Base-by-base conservation (phyloP, 2,113 vertebrate species). In the Tetrax tetrax region DNA sequence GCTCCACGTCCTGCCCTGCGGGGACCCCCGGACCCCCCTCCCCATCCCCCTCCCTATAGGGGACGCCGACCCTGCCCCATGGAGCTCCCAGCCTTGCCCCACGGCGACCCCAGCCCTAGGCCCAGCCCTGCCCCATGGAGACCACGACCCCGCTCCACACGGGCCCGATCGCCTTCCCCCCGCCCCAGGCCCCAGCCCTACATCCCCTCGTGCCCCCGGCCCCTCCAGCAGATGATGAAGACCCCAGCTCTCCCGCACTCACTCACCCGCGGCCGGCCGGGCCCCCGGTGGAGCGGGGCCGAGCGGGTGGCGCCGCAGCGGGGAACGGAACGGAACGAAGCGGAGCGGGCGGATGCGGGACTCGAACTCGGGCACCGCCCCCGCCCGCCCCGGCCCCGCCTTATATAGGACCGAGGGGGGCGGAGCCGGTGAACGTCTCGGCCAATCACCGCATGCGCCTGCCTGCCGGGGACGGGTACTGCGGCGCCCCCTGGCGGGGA, bases 341-440 rank as follows among this genome's bases (percentile, higher is more conserved):
- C 22, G 0, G 3, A 8, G 1, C 22, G 0, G 8, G 1, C 23
- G 1, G n/a, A n/a, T 14, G 6, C 59, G 31, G 77, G 72, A 45
- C 63, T 47, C 84, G 56, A 83, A 75, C 89, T 41, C 60, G 64
- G 75, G 11, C 61, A 85, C 87, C 95, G 81, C 70, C 91, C 95
- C 96, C 89, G 43, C 89, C 86, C 41, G 0, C 2, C 35, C 45
- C 33, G 8, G 80, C 28, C 50, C 61, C 25, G 5, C 14, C 0
- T 8, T 70, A 89, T 95, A 56, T 85, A 89, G 50, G 3, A 12
- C 4, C 4, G 23, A 1, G 19, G 8, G 2, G 45, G 95, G 93
- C 37, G 91, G 84, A 9, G 76, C 80, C 61, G 6, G 13, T 0
- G 5, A 4, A 3, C 10, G 4, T 1, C 23, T 12, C n/a, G 2